Evolutionary conservation across 2,113 vertebrate genomes (phyloP), one percentile per base, ranked within the genome.

Genomic region (Pangasianodon hypophthalmus): DNA sequence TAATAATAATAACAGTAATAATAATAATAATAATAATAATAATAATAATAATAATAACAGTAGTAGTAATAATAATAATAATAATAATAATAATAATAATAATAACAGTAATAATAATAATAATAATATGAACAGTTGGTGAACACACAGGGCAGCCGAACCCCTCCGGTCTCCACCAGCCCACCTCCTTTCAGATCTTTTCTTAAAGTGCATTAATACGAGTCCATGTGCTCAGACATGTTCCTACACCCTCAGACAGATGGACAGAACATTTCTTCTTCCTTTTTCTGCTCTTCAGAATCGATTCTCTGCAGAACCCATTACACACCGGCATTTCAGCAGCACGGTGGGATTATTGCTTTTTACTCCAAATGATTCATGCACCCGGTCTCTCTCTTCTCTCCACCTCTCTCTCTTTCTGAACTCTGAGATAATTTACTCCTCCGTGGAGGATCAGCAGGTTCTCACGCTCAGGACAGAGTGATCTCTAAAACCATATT

Each of bases 311-410:
- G 18, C 69, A 73, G 18, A 41, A 73, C 69, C 32, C 32, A 73
- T 73, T 73, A 73, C 69, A 73, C 69, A 41, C 67, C 5, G 14
- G 67, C 32, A 18, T 37, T 71, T 73, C 69, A 73, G 69, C 69
- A 41, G 69, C 69, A 73, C 18, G 37, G 69, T 16, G 24, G 69
- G 69, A 73, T 73, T 73, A 73, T 73, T 73, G 16, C 69, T 73
- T 69, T 73, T 73, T 73, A 73, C 69, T 19, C 69, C 69, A 41
- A 73, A 73, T 73, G 69, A 73, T 73, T 73, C 69, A 73, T 41
- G 69, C 32, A 73, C 32, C 69, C 24, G 6, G 6, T 71, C 37
- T 41, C 69, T 19, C 67, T 71, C n/a, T 69, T 71, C n/a, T 69
- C 67, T 37, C 16, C 16, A 6, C 1, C 64, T n/a, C 64, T 13